Evolutionary conservation across 1,140 invertebrate species (phyloP).

Genomic region (Chrysomallon squamiferum): DNA sequence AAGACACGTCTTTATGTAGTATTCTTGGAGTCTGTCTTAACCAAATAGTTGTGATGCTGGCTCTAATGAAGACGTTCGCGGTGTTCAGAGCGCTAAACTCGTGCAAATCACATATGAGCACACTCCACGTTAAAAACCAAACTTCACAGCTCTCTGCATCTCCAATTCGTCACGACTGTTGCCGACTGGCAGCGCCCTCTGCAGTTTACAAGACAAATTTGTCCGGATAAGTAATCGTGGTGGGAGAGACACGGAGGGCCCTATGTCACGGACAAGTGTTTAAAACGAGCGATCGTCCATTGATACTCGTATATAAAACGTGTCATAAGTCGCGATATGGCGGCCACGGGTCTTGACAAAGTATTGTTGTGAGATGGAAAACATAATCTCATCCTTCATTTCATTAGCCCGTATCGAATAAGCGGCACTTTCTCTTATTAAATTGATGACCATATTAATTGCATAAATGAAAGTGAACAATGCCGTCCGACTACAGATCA

Average conservation of each 20-base stretch:
- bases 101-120: slow-evolving; percentile 13
- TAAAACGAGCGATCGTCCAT: slow-evolving; percentile 12
- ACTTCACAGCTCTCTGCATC: background rate
- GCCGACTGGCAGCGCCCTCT: slow-evolving; percentile 5
- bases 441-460: slow-evolving; percentile 1
- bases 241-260: background rate
- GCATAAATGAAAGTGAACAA: background rate
- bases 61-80: too few relatives aligned
- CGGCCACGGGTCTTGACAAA: background rate
- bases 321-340: slow-evolving; percentile 8
- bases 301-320: slow-evolving; percentile 14
- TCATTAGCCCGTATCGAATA: slow-evolving; percentile 14
- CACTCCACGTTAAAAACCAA: slow-evolving; percentile 4
- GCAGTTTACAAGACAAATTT: slow-evolving; percentile 25
- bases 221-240: slow-evolving; percentile 20
- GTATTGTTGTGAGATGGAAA: slow-evolving; percentile 17
- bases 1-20: too few relatives aligned
- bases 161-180: slow-evolving; percentile 19
- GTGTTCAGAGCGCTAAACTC: background rate
- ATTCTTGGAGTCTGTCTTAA: too few relatives aligned
- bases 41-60: too few relatives aligned
- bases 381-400: slow-evolving; percentile 22
- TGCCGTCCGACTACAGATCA: too few relatives aligned
- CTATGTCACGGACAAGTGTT: slow-evolving; percentile 15
- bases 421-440: slow-evolving; percentile 16